Percentiles rank a stretch among this genome's conserved stretches.
Conservation (phyloP, 2,888 invertebrate genomes). For the Diaperis boleti region DNA sequence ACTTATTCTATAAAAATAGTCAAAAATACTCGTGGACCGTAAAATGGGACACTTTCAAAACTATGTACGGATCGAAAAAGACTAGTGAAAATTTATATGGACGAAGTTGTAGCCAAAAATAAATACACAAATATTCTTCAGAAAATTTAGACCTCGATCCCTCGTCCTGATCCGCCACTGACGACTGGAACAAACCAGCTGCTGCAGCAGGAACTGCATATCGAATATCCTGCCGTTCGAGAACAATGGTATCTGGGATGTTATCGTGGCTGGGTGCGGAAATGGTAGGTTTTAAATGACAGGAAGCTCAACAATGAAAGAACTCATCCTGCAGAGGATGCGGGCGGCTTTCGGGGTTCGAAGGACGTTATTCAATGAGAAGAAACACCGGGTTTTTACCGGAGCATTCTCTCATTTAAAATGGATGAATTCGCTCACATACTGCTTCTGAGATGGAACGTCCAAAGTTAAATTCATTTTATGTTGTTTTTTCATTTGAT, state of each 20-base stretch:
- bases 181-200: slow-evolving; percentile 25
- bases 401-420: background rate
- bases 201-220: slow-evolving; percentile 31
- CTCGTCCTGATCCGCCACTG: too few relatives aligned
- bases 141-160: too few relatives aligned
- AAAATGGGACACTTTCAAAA: too few relatives aligned
- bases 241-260: slow-evolving; percentile 21
- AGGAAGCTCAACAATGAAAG: slow-evolving; percentile 27
- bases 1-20: too few relatives aligned
- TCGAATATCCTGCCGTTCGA: slow-evolving; percentile 27
- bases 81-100: too few relatives aligned
- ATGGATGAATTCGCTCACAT: background rate
- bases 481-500: too few relatives aligned
- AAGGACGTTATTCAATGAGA: slow-evolving; percentile 10
- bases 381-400: background rate
- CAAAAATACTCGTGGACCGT: too few relatives aligned
- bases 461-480: too few relatives aligned
- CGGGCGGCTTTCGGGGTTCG: slow-evolving; percentile 11
- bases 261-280: slow-evolving; percentile 29
- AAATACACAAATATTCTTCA: too few relatives aligned
- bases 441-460: background rate
- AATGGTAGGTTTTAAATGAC: slow-evolving; percentile 27
- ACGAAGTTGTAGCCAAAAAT: too few relatives aligned
- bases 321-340: slow-evolving; percentile 22
- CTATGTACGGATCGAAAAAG: too few relatives aligned